These are phyloP conservation scores for Aspiorhynchus laticeps DNA, from an alignment of 2,113 vertebrate species.

Conservation along the genomic window DNA sequence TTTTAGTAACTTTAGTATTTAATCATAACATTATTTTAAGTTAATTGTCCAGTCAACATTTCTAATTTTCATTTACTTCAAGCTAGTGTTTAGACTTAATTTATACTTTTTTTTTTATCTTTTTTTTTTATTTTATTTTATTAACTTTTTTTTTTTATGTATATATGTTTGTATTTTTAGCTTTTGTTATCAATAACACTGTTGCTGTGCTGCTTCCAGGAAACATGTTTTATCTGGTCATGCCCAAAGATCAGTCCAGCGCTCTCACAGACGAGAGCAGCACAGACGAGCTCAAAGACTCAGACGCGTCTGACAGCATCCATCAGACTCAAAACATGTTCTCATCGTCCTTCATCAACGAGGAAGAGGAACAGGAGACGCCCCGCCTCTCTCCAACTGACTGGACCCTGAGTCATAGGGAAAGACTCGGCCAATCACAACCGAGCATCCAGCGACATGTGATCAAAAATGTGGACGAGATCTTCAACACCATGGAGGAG, in stretches of 20 bases:
- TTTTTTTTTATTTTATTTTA: too few relatives aligned
- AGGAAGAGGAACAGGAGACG: slow-evolving; percentile 30
- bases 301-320: slow-evolving; percentile 54
- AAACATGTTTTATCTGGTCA: slow-evolving; percentile 76
- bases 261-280: slow-evolving; percentile 61
- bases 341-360: not conserved
- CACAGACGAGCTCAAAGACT: slow-evolving; percentile 67
- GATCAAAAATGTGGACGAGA: slow-evolving; percentile 74
- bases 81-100: not conserved
- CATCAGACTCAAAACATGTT: slow-evolving; percentile 48
- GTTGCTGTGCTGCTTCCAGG: slow-evolving; percentile 57
- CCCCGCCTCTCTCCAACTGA: not conserved
- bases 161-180: not conserved
- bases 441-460: slow-evolving; percentile 56
- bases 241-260: slow-evolving; percentile 68
- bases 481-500: slow-evolving; percentile 74
- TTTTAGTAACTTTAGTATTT: too few relatives aligned
- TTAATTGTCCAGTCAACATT: too few relatives aligned
- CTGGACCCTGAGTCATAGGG: slow-evolving; percentile 34
- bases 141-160: not conserved
- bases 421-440: slow-evolving; percentile 46
- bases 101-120: not conserved
- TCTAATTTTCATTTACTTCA: too few relatives aligned
- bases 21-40: too few relatives aligned
- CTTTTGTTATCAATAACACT: too few relatives aligned